A percentile compares a stretch with the other conserved stretches of the same genome.
Conservation (phyloP, 2,888 invertebrate genomes). For the Stenurella melanura region DNA sequence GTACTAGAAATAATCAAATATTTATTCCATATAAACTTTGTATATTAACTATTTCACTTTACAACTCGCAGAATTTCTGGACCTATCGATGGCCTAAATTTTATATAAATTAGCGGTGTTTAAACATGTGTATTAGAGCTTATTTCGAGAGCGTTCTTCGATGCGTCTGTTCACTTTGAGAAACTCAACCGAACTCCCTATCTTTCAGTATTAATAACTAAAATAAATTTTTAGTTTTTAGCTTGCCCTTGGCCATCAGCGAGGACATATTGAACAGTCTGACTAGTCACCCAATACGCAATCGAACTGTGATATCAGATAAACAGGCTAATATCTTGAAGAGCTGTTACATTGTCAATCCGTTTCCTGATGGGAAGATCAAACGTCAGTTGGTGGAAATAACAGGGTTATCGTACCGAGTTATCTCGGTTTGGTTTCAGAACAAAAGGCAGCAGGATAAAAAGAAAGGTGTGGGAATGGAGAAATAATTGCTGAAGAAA, state of each 20-base stretch:
- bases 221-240: conserved; percentile 8
- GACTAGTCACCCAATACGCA: background rate
- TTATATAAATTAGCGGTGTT: too few relatives aligned
- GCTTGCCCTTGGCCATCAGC: background rate
- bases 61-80: too few relatives aligned
- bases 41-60: too few relatives aligned
- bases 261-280: background rate
- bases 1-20: too few relatives aligned
- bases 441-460: conserved; percentile 50
- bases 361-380: conserved; percentile 39
- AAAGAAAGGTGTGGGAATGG: conserved; percentile 5
- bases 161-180: too few relatives aligned
- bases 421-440: conserved; percentile 52
- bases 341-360: conserved; percentile 43
- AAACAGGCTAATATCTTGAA: conserved; percentile 45
- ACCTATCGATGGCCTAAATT: too few relatives aligned
- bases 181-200: too few relatives aligned
- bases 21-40: too few relatives aligned
- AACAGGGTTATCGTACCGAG: conserved; percentile 48
- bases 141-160: too few relatives aligned
- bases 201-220: background rate
- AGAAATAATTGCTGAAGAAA: background rate
- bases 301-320: conserved; percentile 46
- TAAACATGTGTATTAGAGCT: too few relatives aligned
- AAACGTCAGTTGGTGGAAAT: conserved; percentile 44